A percentile compares a stretch with the other conserved stretches of the same genome.
These are phyloP conservation scores for Nesometra sesokonis DNA, from an alignment of 35 echinoderm and acorn worm genomes.

Conservation along the genomic window DNA sequence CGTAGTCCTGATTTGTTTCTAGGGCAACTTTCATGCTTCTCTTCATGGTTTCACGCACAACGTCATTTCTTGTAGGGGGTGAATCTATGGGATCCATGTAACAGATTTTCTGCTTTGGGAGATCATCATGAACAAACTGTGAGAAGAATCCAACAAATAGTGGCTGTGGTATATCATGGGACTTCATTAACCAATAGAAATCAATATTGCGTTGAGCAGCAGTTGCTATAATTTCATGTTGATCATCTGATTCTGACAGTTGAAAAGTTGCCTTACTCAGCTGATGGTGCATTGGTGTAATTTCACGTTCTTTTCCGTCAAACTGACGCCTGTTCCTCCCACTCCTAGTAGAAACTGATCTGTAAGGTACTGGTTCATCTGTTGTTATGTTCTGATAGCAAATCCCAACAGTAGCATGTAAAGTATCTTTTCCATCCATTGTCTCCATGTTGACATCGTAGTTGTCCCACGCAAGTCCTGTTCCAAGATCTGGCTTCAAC, in stretches of 20 bases:
- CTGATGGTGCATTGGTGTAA: neutral
- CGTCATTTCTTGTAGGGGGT: conserved; percentile 30
- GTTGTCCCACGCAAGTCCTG: conserved; percentile 66
- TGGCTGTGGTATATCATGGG: neutral
- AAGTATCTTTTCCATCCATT: conserved; percentile 45
- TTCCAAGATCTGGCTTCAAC: neutral
- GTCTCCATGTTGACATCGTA: conserved; percentile 62
- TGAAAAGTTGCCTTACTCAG: neutral
- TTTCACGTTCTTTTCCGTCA: conserved; percentile 29
- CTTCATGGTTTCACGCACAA: conserved; percentile 21
- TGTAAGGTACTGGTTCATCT: neutral
- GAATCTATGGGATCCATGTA: conserved; percentile 34
- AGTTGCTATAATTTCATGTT: neutral
- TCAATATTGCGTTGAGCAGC: neutral
- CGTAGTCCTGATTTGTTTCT: conserved; percentile 29
- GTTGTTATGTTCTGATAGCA: conserved; percentile 48
- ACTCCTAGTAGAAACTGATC: neutral
- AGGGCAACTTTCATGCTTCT: conserved; percentile 32
- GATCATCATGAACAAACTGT: neutral
- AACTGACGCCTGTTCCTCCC: conserved; percentile 27
- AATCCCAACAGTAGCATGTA: conserved; percentile 70
- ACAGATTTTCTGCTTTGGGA: conserved; percentile 17
- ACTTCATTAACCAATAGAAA: conserved; percentile 26
- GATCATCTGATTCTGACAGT: neutral
- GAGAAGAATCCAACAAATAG: conserved; percentile 19